Percentiles rank a stretch among this genome's conserved stretches.
These are phyloP conservation scores for Polymixis flavicincta DNA, from an alignment of 2,888 invertebrate genomes.

Conservation along the genomic window DNA sequence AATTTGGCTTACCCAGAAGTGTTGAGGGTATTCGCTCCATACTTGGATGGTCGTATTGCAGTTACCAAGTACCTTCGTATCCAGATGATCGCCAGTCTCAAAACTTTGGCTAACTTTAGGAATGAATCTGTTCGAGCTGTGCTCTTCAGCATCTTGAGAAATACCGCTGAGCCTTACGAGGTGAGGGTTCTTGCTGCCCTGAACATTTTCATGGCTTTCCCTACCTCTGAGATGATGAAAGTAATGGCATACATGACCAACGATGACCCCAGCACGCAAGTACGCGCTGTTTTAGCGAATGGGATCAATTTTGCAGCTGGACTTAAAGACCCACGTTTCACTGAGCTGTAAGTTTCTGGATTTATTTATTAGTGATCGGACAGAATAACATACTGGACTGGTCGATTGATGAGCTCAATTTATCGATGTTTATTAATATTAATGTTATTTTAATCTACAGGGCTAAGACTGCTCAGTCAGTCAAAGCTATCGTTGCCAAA, in stretches of 20 bases:
- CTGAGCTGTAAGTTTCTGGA: constrained; percentile 86
- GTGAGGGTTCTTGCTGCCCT: constrained; percentile 92
- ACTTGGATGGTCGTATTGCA: constrained; percentile 91
- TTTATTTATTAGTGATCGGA: too few species aligned
- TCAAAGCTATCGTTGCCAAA: constrained; percentile 84
- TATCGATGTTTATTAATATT: too few species aligned
- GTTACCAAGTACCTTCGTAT: constrained; percentile 91
- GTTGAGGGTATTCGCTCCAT: constrained; percentile 91
- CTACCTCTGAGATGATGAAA: constrained; percentile 92
- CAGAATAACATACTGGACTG: too few species aligned
- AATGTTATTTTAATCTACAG: constrained; percentile 66
- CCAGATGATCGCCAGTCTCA: constrained; percentile 91
- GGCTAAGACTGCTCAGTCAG: constrained; percentile 85
- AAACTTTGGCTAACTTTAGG: constrained; percentile 84
- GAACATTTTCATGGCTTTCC: constrained; percentile 91
- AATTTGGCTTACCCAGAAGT: constrained; percentile 91
- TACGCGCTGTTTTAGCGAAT: constrained; percentile 92
- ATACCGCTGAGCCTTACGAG: constrained; percentile 92
- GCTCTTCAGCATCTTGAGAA: constrained; percentile 92
- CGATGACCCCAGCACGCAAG: constrained; percentile 91
- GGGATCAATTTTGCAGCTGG: constrained; percentile 90
- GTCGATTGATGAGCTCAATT: too few species aligned
- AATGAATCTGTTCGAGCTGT: constrained; percentile 90
- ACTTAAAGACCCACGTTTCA: constrained; percentile 81
- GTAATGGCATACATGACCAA: constrained; percentile 93